These are phyloP conservation scores for Eudyptes chrysolophus DNA, from an alignment of 2,113 vertebrate genomes.

Conservation along the genomic window DNA sequence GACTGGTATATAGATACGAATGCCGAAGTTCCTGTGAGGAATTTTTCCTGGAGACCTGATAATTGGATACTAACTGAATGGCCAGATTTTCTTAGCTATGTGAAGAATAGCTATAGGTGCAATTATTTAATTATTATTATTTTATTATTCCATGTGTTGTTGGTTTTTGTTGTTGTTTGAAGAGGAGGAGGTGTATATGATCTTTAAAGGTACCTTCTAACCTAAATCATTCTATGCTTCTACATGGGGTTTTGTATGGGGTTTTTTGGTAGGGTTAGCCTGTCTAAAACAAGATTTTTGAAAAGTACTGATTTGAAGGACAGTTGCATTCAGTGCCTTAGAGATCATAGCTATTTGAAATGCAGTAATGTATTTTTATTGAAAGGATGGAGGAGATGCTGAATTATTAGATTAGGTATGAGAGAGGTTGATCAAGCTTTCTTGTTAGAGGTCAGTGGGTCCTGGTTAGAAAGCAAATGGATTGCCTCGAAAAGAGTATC, in stretches of 20 bases:
- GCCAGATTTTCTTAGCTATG: not conserved
- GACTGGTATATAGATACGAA: not conserved
- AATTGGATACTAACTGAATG: not conserved
- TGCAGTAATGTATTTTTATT: not conserved
- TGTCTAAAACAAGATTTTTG: not conserved
- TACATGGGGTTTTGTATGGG: accelerated
- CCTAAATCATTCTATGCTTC: not conserved
- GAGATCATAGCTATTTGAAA: not conserved
- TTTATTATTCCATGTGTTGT: not conserved
- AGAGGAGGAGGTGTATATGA: not conserved
- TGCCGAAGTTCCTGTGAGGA: not conserved
- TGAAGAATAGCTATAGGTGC: not conserved
- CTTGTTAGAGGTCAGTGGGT: not conserved
- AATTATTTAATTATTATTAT: not conserved
- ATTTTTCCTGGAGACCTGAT: not conserved
- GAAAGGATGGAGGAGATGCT: not conserved
- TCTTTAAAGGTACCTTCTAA: not conserved
- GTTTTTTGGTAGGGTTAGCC: not conserved
- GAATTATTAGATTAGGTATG: not conserved
- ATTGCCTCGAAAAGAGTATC: not conserved
- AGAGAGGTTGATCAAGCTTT: not conserved
- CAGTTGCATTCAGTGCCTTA: not conserved
- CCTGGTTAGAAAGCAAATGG: not conserved
- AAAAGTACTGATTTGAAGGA: not conserved
- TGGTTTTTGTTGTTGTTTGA: not conserved